phyloP scores from a whole-genome alignment of 2,888 invertebrate genomes.

The Seira musarum region DNA sequence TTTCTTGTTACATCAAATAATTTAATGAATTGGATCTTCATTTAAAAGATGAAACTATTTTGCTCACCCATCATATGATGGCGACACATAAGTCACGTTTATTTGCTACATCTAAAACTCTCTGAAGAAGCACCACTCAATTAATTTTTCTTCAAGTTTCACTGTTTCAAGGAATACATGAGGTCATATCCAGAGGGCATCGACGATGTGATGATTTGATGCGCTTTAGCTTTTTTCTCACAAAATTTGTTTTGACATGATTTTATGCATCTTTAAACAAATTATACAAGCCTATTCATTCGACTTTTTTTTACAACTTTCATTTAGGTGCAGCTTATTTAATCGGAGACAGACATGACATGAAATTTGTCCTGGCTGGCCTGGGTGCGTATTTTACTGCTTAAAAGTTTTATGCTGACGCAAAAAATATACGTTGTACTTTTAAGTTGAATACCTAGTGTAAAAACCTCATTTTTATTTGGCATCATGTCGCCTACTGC shows the following conservation, averaged over 20 bases:
- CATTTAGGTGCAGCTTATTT: neutral
- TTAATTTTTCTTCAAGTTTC: neutral
- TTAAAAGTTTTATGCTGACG: neutral
- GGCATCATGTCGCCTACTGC: neutral
- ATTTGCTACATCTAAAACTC: constrained; percentile 28
- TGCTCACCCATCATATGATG: constrained; percentile 35
- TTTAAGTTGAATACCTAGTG: neutral
- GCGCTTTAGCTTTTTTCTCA: neutral
- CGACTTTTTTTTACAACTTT: neutral
- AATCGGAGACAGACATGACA: neutral
- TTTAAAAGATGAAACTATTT: neutral
- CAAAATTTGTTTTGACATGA: neutral
- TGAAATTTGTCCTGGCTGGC: too few relatives aligned
- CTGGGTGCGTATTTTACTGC: neutral
- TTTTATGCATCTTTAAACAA: neutral
- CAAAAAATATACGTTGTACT: neutral
- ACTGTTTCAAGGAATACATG: constrained; percentile 48
- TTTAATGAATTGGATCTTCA: neutral
- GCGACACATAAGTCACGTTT: constrained; percentile 47
- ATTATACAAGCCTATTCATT: neutral
- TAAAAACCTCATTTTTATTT: neutral
- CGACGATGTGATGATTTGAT: neutral
- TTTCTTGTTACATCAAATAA: neutral
- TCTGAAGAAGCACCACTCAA: neutral
- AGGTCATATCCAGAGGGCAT: constrained; percentile 56